Conservation (phyloP, 2,113 vertebrate genomes). For the Phalacrocorax carbo region DNA sequence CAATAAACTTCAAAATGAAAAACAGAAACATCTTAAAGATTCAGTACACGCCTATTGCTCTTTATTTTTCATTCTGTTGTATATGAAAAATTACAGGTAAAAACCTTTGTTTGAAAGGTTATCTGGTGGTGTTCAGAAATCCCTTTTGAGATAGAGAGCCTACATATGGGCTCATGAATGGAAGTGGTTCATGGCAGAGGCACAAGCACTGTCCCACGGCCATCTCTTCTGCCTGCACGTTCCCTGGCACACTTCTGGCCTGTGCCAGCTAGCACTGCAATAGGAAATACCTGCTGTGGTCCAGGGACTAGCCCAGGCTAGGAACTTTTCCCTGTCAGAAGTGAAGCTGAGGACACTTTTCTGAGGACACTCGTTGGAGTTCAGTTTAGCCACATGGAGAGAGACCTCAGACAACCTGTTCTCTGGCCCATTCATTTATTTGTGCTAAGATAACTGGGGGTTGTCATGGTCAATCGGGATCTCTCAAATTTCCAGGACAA, state of each 20-base stretch:
- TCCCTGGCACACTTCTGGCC: background rate
- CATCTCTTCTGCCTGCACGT: fast-evolving
- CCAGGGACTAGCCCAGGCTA: background rate
- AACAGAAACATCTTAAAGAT: background rate
- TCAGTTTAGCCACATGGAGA: background rate
- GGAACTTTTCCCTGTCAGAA: background rate
- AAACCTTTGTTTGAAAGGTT: background rate
- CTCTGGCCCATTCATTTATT: background rate
- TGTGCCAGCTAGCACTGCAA: background rate
- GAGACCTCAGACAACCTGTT: background rate
- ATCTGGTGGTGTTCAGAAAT: background rate
- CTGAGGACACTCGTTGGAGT: background rate
- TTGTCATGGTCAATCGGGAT: background rate
- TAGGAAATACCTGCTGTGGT: background rate
- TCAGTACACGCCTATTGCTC: background rate
- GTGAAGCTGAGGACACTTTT: background rate
- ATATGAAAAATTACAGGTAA: background rate
- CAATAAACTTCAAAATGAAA: background rate
- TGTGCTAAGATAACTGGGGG: background rate
- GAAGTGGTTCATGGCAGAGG: background rate
- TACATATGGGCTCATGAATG: background rate
- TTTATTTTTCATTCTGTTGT: background rate
- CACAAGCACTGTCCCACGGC: fast-evolving
- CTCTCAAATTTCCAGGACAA: background rate
- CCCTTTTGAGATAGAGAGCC: background rate